Conservation (phyloP, 2,888 invertebrate genomes). For the Pecten maximus region DNA sequence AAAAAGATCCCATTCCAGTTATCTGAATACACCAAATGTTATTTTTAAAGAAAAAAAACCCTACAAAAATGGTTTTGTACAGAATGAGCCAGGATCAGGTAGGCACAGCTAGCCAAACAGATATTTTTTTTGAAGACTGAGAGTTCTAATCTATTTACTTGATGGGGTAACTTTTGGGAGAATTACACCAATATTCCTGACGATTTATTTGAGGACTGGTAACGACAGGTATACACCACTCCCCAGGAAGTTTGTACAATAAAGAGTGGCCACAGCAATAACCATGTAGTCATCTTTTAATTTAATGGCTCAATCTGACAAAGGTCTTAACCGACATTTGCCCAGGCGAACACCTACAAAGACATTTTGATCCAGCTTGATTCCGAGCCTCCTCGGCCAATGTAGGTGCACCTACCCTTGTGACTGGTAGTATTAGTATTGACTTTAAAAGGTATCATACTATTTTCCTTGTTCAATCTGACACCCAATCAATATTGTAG, state of each 20-base stretch:
- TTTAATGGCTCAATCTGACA: neutral
- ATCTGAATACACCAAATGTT: neutral
- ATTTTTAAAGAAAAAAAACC: neutral
- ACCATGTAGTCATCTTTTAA: slow-evolving; percentile 14
- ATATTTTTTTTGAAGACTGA: neutral
- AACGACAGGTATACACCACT: neutral
- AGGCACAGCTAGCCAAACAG: neutral
- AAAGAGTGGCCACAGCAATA: neutral
- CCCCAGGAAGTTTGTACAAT: slow-evolving; percentile 2
- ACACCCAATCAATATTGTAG: slow-evolving; percentile 9
- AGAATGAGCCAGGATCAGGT: neutral
- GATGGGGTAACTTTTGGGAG: neutral
- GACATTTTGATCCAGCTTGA: neutral
- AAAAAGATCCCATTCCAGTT: neutral
- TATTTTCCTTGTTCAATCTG: slow-evolving; percentile 6
- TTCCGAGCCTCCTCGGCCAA: neutral
- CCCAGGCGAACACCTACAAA: neutral
- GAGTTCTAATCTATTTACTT: neutral
- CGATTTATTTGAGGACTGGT: neutral
- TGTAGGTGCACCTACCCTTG: neutral
- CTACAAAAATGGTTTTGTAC: neutral
- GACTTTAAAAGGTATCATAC: neutral
- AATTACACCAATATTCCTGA: neutral
- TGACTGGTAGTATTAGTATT: neutral
- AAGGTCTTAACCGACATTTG: neutral